These are phyloP conservation scores for Sebastes taczanowskii DNA, from an alignment of 2,797 vertebrate genomes.

Conservation along the genomic window DNA sequence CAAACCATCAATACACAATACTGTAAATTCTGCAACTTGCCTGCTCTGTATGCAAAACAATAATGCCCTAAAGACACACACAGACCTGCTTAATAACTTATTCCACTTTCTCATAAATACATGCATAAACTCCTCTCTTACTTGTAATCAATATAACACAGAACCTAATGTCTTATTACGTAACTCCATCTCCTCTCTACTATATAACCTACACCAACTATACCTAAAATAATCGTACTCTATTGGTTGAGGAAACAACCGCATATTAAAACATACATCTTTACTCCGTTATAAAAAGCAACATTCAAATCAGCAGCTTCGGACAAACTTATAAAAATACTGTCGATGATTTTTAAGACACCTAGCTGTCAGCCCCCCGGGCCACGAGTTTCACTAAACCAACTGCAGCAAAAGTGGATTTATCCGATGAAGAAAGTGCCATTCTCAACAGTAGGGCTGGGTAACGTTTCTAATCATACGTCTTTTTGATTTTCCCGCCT, in stretches of 20 bases:
- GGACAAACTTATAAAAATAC: slow-evolving; percentile 67
- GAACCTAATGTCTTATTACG: slow-evolving; percentile 17
- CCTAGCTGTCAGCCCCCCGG: neutral
- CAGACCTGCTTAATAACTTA: slow-evolving; percentile 23
- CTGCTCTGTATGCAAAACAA: slow-evolving; percentile 38
- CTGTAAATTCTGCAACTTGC: slow-evolving; percentile 12
- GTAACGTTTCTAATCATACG: neutral
- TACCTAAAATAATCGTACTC: slow-evolving; percentile 2
- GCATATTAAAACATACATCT: slow-evolving; percentile 35
- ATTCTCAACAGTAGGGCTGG: neutral
- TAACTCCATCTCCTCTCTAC: slow-evolving; percentile 3
- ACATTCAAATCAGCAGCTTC: slow-evolving; percentile 63
- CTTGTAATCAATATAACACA: slow-evolving; percentile 41
- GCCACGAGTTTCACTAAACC: neutral
- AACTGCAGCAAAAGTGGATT: slow-evolving; percentile 17
- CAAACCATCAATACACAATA: slow-evolving; percentile 30
- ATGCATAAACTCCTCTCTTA: slow-evolving; percentile 28
- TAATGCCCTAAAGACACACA: slow-evolving; percentile 26
- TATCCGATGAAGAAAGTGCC: neutral
- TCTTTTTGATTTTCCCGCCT: neutral
- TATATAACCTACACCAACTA: neutral
- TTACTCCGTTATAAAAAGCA: slow-evolving; percentile 46
- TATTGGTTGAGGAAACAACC: slow-evolving; percentile 21
- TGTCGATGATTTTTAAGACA: slow-evolving; percentile 34
- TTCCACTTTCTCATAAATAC: slow-evolving; percentile 22